These are phyloP conservation scores for Percopsis transmontana DNA, from an alignment of 2,113 vertebrate genomes.

Conservation along the genomic window DNA sequence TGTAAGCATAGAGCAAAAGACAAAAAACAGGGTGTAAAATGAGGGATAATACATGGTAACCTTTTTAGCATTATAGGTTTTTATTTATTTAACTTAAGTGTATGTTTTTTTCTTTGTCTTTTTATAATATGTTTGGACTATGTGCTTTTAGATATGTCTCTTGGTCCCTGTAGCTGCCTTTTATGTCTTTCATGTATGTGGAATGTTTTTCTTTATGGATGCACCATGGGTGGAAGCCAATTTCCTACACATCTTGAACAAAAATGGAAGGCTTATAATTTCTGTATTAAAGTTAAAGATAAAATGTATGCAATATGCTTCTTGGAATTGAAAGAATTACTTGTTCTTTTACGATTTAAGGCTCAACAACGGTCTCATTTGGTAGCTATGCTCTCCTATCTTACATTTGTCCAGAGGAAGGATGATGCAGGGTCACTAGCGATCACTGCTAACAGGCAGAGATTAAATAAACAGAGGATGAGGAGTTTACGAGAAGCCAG, in stretches of 20 bases:
- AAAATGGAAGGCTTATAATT: too few relatives aligned
- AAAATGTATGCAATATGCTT: neutral
- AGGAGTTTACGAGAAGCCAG: constrained; percentile 59
- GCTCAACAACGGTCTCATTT: constrained; percentile 34
- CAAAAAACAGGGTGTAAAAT: neutral
- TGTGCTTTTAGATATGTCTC: too few relatives aligned
- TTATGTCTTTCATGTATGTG: too few relatives aligned
- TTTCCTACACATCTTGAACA: too few relatives aligned
- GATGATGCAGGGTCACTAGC: constrained; percentile 52
- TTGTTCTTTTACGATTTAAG: neutral
- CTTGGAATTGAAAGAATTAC: too few relatives aligned
- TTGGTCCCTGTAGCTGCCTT: too few relatives aligned
- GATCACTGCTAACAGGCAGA: constrained; percentile 26
- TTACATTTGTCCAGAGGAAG: constrained; percentile 67
- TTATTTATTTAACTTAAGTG: too few relatives aligned
- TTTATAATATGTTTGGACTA: too few relatives aligned
- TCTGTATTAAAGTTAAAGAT: neutral
- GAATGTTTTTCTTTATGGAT: too few relatives aligned
- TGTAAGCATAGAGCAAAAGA: neutral
- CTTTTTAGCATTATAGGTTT: too few relatives aligned
- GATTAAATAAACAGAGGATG: constrained; percentile 19
- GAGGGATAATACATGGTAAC: neutral
- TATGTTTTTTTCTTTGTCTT: too few relatives aligned
- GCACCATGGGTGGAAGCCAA: too few relatives aligned
- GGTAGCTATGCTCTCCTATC: constrained; percentile 63